Percentiles rank a stretch among this genome's conserved stretches.
Conservation (phyloP, 2,888 invertebrate genomes). For the Xestia sexstrigata region DNA sequence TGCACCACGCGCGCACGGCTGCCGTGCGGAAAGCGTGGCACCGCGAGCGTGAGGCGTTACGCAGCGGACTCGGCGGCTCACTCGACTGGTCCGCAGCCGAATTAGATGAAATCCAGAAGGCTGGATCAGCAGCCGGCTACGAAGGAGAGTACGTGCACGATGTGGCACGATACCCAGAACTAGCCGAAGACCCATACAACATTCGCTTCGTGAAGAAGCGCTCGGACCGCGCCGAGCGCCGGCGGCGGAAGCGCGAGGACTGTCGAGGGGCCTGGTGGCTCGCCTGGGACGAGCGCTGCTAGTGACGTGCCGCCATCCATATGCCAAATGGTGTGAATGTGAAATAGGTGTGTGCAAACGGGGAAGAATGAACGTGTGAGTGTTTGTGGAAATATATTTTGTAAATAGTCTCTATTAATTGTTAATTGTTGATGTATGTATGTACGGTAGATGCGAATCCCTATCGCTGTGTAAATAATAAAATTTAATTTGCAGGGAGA, state of each 20-base stretch:
- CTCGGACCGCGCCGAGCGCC: constrained; percentile 92
- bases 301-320: constrained; percentile 88
- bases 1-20: constrained; percentile 97
- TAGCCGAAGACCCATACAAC: constrained; percentile 99
- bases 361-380: constrained; percentile 83
- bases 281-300: constrained; percentile 86
- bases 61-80: constrained; percentile 94
- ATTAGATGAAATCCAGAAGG: constrained; percentile 96
- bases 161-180: constrained; percentile 96
- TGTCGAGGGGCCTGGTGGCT: constrained; percentile 88
- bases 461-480: constrained; percentile 90
- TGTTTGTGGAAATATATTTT: constrained; percentile 87
- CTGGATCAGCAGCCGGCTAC: constrained; percentile 95
- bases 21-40: constrained; percentile 98
- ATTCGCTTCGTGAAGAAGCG: constrained; percentile 96
- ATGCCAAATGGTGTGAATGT: constrained; percentile 90
- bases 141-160: constrained; percentile 98
- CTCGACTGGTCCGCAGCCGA: constrained; percentile 97
- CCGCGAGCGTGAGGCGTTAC: constrained; percentile 96
- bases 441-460: constrained; percentile 90
- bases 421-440: constrained; percentile 91
- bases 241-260: constrained; percentile 93
- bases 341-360: constrained; percentile 80
- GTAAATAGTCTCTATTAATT: constrained; percentile 91
- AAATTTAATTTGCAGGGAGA: constrained; percentile 90